phyloP scores from a whole-genome alignment of 2,888 invertebrate species.

The Chaetogeoica ovagalla region DNA sequence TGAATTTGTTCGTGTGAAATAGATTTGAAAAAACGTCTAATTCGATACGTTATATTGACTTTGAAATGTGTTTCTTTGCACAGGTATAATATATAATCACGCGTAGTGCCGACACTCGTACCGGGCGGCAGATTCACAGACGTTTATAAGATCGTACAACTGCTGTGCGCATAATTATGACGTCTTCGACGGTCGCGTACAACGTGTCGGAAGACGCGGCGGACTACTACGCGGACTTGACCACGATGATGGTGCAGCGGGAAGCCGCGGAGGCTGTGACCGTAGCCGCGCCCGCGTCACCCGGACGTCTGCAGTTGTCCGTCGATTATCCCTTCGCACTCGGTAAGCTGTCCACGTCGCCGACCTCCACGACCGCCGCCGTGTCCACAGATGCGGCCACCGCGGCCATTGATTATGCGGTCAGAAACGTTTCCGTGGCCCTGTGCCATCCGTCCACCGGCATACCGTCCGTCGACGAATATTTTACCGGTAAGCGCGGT shows the following conservation, averaged over 20 bases:
- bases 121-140: too few relatives aligned
- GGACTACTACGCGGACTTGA: conserved; percentile 13
- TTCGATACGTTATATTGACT: too few relatives aligned
- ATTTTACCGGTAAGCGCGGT: conserved; percentile 56
- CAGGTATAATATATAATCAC: too few relatives aligned
- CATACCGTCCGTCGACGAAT: conserved; percentile 57
- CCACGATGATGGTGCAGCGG: background rate
- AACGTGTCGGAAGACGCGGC: conserved; percentile 10
- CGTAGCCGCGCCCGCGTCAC: background rate
- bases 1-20: too few relatives aligned
- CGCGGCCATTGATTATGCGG: conserved; percentile 28
- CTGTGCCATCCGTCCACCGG: conserved; percentile 33
- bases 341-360: background rate
- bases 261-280: background rate
- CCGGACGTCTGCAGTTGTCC: conserved; percentile 24
- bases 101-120: too few relatives aligned
- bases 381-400: background rate
- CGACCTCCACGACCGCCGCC: background rate
- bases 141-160: too few relatives aligned
- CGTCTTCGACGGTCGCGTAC: background rate
- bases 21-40: too few relatives aligned
- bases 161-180: background rate
- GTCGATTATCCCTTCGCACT: conserved; percentile 10
- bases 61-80: too few relatives aligned
- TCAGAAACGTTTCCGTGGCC: conserved; percentile 32